These are phyloP conservation scores for Drosophila neotestacea DNA, from an alignment of 2,888 invertebrate species.

Conservation along the genomic window DNA sequence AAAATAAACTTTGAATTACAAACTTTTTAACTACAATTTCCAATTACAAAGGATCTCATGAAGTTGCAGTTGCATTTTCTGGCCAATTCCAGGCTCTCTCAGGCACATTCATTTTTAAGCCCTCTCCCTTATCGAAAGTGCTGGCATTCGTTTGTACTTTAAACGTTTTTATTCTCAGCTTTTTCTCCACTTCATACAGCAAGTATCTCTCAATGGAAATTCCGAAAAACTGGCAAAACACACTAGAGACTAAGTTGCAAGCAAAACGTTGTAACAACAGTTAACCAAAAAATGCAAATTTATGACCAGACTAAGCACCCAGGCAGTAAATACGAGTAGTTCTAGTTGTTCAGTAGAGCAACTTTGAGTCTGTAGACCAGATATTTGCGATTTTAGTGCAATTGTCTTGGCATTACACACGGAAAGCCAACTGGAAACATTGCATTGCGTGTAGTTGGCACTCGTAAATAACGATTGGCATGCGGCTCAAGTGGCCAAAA, in stretches of 20 bases:
- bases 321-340: slow-evolving; percentile 13
- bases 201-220: slow-evolving; percentile 47
- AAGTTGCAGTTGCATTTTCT: slow-evolving; percentile 35
- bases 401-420: slow-evolving; percentile 66
- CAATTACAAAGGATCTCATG: slow-evolving; percentile 66
- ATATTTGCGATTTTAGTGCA: slow-evolving; percentile 39
- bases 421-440: not conserved
- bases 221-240: slow-evolving; percentile 35
- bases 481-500: slow-evolving; percentile 60
- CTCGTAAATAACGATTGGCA: slow-evolving; percentile 73
- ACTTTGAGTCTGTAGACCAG: slow-evolving; percentile 24
- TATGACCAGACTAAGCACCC: slow-evolving; percentile 59
- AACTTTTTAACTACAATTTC: slow-evolving; percentile 77
- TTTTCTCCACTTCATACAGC: not conserved
- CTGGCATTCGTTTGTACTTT: slow-evolving; percentile 10
- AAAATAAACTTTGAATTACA: slow-evolving; percentile 69
- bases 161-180: not conserved
- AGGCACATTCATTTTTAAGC: slow-evolving; percentile 18
- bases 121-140: not conserved
- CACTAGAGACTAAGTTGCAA: slow-evolving; percentile 35
- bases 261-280: slow-evolving; percentile 39
- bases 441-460: slow-evolving; percentile 51
- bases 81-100: slow-evolving; percentile 16
- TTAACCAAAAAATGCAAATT: slow-evolving; percentile 72
- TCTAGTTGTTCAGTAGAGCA: not conserved